Evolutionary conservation across 2,888 invertebrate species (phyloP).

Genomic region (Sialis fuliginosa): DNA sequence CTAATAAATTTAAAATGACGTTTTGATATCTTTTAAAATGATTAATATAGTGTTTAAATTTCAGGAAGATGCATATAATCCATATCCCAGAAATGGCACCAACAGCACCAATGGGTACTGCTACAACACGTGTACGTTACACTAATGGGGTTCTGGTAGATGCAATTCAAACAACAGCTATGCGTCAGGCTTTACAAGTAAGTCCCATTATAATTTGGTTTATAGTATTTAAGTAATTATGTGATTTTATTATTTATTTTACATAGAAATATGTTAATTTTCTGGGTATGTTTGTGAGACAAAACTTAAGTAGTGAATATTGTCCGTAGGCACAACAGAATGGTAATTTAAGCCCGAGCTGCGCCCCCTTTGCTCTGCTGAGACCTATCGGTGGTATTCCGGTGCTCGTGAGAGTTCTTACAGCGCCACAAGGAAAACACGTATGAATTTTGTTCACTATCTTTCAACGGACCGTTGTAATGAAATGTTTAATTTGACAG

Average conservation of each 20-base stretch:
- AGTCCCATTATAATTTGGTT: background rate
- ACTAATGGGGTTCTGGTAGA: slow-evolving; percentile 45
- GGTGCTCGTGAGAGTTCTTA: slow-evolving; percentile 47
- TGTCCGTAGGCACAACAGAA: no score
- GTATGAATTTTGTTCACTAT: slow-evolving; percentile 15
- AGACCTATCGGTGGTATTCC: slow-evolving; percentile 48
- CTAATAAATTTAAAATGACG: background rate
- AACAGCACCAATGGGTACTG: background rate
- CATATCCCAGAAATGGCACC: slow-evolving; percentile 3
- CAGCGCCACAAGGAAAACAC: slow-evolving; percentile 34
- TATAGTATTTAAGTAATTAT: no score
- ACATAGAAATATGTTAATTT: no score
- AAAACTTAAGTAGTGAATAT: no score
- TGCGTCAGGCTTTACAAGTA: slow-evolving; percentile 37
- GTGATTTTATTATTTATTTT: no score
- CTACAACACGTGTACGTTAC: slow-evolving; percentile 13
- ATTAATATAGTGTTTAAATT: background rate
- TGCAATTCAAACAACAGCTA: slow-evolving; percentile 50
- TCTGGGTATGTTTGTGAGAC: no score
- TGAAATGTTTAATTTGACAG: slow-evolving; percentile 19
- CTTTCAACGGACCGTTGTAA: background rate
- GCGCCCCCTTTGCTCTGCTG: slow-evolving; percentile 45
- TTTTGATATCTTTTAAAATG: background rate
- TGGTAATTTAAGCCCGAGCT: background rate
- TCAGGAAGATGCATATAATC: slow-evolving; percentile 4